These are phyloP conservation scores for Brachionus rubens DNA, from an alignment of 1,140 invertebrate species.

Conservation along the genomic window DNA sequence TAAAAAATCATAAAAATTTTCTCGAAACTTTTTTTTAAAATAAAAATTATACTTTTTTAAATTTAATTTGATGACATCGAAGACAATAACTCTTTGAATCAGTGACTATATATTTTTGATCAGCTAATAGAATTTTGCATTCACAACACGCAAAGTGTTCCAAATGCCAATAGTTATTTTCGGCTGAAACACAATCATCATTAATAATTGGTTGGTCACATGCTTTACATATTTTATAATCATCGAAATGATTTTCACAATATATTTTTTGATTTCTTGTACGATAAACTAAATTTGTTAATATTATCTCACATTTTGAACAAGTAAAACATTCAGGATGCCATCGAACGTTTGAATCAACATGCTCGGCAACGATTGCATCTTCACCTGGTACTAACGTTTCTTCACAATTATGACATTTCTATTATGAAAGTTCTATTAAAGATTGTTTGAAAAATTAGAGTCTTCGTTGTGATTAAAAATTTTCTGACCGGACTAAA, in stretches of 20 bases:
- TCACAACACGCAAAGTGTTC: slow-evolving; percentile 5
- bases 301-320: no score
- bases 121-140: not conserved
- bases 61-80: slow-evolving; percentile 8
- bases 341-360: no score
- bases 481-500: no score
- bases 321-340: no score
- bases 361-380: no score
- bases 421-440: no score
- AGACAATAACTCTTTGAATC: not conserved
- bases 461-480: no score
- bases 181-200: not conserved
- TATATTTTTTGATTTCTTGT: not conserved
- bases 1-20: not conserved
- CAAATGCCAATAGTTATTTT: slow-evolving; percentile 10
- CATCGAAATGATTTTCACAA: not conserved
- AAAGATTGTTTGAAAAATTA: no score
- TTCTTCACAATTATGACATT: no score
- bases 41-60: not conserved
- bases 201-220: not conserved
- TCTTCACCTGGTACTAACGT: no score
- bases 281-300: not conserved
- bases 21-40: not conserved
- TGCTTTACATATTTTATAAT: not conserved
- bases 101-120: slow-evolving; percentile 7